Percentiles rank a stretch among this genome's conserved stretches.
Conservation (phyloP, 2,797 vertebrate genomes). For the Sebastes miniatus region DNA sequence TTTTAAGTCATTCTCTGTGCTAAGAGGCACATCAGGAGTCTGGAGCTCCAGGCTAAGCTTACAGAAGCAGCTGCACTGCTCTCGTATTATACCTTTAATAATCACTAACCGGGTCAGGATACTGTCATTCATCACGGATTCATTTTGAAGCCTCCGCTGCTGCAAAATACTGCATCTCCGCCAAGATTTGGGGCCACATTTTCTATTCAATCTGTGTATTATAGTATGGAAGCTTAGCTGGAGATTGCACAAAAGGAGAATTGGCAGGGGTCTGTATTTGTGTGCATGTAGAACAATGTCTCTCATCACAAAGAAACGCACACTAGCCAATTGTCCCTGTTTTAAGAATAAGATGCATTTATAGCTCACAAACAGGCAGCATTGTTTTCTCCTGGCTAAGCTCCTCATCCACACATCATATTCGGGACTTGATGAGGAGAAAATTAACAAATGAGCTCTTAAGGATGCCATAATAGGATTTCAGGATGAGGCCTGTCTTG, state of each 20-base stretch:
- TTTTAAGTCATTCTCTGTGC: slow-evolving; percentile 13
- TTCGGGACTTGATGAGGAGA: slow-evolving; percentile 36
- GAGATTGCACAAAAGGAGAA: slow-evolving; percentile 48
- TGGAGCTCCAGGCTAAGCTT: slow-evolving; percentile 22
- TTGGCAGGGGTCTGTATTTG: slow-evolving; percentile 54
- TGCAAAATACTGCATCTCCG: slow-evolving; percentile 22
- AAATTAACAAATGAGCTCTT: slow-evolving; percentile 57
- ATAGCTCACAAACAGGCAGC: slow-evolving; percentile 35
- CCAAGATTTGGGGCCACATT: slow-evolving; percentile 47
- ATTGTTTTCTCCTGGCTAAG: slow-evolving; percentile 50
- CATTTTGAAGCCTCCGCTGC: slow-evolving; percentile 41
- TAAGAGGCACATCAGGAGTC: neutral
- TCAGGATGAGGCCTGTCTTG: slow-evolving; percentile 12
- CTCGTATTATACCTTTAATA: slow-evolving; percentile 61
- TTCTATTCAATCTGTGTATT: slow-evolving; percentile 47
- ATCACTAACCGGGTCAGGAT: slow-evolving; percentile 61
- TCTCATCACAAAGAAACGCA: slow-evolving; percentile 52
- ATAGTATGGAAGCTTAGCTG: slow-evolving; percentile 50
- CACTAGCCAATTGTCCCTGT: slow-evolving; percentile 55
- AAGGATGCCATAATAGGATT: slow-evolving; percentile 49
- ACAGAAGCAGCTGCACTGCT: slow-evolving; percentile 22
- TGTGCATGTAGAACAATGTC: slow-evolving; percentile 65
- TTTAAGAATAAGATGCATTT: slow-evolving; percentile 60
- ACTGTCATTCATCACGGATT: slow-evolving; percentile 49
- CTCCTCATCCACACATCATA: slow-evolving; percentile 36